A percentile compares a stretch with the other conserved stretches of the same genome.
Evolutionary conservation across 1,140 invertebrate species (phyloP).

Genomic region (Lamellibrachia luymesi): DNA sequence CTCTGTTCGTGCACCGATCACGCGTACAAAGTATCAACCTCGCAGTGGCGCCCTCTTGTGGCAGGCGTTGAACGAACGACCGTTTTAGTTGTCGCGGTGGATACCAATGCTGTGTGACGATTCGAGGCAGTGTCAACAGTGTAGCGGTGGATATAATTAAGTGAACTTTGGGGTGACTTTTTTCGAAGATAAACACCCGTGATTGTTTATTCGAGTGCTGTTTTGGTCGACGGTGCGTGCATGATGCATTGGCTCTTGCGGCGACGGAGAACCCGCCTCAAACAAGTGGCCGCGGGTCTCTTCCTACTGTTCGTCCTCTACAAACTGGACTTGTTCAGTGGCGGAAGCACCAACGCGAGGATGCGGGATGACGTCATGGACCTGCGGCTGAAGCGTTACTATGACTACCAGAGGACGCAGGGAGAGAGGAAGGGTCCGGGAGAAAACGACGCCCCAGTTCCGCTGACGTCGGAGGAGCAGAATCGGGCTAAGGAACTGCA

Average conservation of each 20-base stretch:
- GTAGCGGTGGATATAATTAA: background rate
- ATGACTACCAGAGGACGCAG: conserved; percentile 6
- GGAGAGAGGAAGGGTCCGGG: background rate
- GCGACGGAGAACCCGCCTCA: background rate
- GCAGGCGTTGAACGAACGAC: background rate
- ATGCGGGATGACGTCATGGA: background rate
- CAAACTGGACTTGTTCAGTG: background rate
- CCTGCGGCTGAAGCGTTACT: conserved; percentile 8
- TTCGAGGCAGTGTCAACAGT: too few species aligned
- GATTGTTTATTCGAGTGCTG: background rate
- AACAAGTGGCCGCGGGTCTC: background rate
- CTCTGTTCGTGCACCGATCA: too few species aligned
- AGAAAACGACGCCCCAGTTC: background rate
- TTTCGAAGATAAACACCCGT: too few species aligned
- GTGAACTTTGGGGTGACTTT: background rate
- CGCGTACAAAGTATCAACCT: background rate
- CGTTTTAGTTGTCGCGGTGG: background rate
- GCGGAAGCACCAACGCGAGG: background rate
- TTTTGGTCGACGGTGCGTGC: background rate
- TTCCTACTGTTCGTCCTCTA: background rate
- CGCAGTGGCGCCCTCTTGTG: background rate
- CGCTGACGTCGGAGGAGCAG: background rate
- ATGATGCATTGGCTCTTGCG: background rate
- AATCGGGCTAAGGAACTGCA: background rate
- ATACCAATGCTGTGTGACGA: background rate